These are phyloP conservation scores for Palythoa grandiflora DNA, from an alignment of 92 coral and sea anemone species.

Conservation along the genomic window DNA sequence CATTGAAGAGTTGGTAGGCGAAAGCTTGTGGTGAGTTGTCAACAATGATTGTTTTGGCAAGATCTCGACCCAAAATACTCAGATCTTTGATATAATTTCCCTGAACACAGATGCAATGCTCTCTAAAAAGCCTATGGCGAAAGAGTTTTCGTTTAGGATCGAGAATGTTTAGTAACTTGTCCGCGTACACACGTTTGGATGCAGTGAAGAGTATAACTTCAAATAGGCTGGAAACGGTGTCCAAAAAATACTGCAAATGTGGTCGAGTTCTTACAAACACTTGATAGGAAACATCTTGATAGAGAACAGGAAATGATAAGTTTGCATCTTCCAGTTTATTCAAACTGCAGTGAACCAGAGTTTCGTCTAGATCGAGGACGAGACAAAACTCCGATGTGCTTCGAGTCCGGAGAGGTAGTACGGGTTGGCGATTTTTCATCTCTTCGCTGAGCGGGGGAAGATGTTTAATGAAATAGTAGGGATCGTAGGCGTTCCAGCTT, in stretches of 20 bases:
- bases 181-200: slow-evolving; percentile 98
- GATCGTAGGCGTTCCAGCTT: slow-evolving; percentile 95
- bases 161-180: slow-evolving; percentile 93
- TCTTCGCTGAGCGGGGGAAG: slow-evolving; percentile 93
- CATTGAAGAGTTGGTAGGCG: slow-evolving; percentile 98
- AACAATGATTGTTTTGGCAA: slow-evolving; percentile 98
- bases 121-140: slow-evolving; percentile 98
- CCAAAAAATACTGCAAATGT: slow-evolving; percentile 91
- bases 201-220: slow-evolving; percentile 99
- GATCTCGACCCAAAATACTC: slow-evolving; percentile 96
- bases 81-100: slow-evolving; percentile 98
- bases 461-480: slow-evolving; percentile 92
- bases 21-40: slow-evolving; percentile 99
- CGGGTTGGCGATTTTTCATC: slow-evolving; percentile 88
- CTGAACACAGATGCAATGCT: slow-evolving; percentile 98
- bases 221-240: slow-evolving; percentile 87
- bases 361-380: slow-evolving; percentile 97
- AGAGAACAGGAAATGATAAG: slow-evolving; percentile 94
- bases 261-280: slow-evolving; percentile 98
- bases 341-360: slow-evolving; percentile 98
- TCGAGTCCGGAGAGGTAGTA: slow-evolving; percentile 91
- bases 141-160: slow-evolving; percentile 93
- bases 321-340: slow-evolving; percentile 98
- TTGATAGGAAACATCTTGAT: slow-evolving; percentile 97
- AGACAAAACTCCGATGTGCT: slow-evolving; percentile 98